phyloP scores from a whole-genome alignment of 2,797 vertebrate genomes.

The Enteromius fasciolatus region DNA sequence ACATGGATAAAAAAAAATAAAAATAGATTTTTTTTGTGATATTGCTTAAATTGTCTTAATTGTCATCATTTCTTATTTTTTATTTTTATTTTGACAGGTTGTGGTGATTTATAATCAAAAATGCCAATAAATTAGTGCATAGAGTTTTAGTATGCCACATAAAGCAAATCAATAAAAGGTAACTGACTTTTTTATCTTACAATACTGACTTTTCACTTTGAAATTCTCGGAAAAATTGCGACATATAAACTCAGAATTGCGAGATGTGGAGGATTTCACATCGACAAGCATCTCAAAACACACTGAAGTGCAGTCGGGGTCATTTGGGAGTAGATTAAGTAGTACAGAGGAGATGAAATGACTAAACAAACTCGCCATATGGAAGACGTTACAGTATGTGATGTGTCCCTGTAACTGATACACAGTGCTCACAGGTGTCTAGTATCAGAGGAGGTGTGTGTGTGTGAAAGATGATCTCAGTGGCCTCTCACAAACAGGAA shows the following conservation, averaged over 20 bases:
- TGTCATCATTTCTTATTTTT: background rate
- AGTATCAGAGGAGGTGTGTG: constrained; percentile 24
- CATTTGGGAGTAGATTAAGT: background rate
- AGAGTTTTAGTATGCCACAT: too few relatives aligned
- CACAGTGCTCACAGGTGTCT: constrained; percentile 38
- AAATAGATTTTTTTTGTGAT: background rate
- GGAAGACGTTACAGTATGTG: background rate
- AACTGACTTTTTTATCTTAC: background rate
- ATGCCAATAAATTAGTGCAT: too few relatives aligned
- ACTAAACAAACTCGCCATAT: background rate
- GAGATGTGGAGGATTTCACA: too few relatives aligned
- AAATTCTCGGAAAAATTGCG: background rate
- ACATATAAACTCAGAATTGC: background rate
- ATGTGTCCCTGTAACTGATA: constrained; percentile 41
- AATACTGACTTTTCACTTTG: background rate
- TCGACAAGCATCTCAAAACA: background rate
- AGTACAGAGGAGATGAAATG: background rate
- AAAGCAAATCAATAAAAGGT: too few relatives aligned
- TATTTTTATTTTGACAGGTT: too few relatives aligned
- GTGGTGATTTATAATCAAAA: too few relatives aligned
- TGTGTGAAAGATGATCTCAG: constrained; percentile 22
- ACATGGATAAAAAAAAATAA: too few relatives aligned
- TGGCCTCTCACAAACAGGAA: background rate
- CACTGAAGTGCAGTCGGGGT: background rate
- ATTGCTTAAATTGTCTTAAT: background rate